Evolutionary conservation across 1,140 invertebrate species (phyloP), one percentile per base, ranked within the genome.

Genomic region (Papilio xuthus): DNA sequence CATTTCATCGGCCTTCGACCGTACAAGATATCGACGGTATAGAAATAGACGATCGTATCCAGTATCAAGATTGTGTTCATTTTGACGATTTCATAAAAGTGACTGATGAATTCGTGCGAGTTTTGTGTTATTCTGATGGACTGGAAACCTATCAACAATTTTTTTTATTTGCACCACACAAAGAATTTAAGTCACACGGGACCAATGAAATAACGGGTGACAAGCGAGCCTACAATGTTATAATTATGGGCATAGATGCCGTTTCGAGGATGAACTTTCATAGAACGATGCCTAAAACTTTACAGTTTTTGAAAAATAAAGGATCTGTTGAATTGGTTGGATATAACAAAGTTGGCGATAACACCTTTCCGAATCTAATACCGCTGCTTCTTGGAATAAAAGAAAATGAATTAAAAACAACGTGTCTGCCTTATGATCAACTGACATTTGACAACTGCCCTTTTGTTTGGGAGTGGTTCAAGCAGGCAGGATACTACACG

Each of bases 181-280:
- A 88, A 81, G 37, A 84, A 74, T 56, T 79, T 63, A 63, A 70
- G 15, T 26, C 32, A n/a, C 32, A 82, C 42, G 81, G 47, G 7
- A 53, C 26, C 12, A 79, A 72, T 26, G 79, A 80, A 63, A 78
- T 53, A 7, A 71, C 73, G 53, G 79, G 70, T 9, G 71, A 78
- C 47, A 81, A 84, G 72, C 78, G 86, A 78, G 81, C 83, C 53
- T 88, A 95, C 1, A 97, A 96, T 83, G 94, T 99, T 4, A 92
- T 98, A 53, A 94, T 98, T 20, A 87, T 98, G 10, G 98, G 98
- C 0, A 95, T 98, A n/a, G 98, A 98, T 89, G 96, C 97, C 1
- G 95, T 98, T 0, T 98, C 98, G 0, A 95, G 97, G 37, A 93
- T 98, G 32, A 98, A 98, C 91, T 96, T 98, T 79, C 95, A 96